Conservation (phyloP, 2,888 invertebrate genomes). For the Dromius quadrimaculatus region DNA sequence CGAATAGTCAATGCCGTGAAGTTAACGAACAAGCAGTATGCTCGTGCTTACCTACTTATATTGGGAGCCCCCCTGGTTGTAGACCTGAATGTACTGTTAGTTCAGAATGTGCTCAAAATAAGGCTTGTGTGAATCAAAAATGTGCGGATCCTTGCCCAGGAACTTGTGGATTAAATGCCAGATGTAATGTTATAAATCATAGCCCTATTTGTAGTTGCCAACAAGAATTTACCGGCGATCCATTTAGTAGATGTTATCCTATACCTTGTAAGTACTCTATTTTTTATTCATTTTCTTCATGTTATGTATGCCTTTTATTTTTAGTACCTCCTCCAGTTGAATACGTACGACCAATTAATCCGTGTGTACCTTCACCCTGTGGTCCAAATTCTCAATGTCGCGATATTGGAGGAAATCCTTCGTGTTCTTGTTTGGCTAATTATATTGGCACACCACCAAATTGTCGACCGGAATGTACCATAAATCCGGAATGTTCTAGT, state of each 20-base stretch:
- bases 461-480: conserved; percentile 70
- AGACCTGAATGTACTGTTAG: conserved; percentile 79
- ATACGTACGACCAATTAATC: conserved; percentile 56
- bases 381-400: conserved; percentile 71
- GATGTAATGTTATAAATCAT: conserved; percentile 79
- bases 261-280: conserved; percentile 52
- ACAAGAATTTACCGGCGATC: conserved; percentile 72
- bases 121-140: conserved; percentile 76
- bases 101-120: conserved; percentile 75
- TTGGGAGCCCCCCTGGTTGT: conserved; percentile 77
- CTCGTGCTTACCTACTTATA: conserved; percentile 75
- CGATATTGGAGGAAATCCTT: conserved; percentile 75
- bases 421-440: conserved; percentile 78
- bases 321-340: conserved; percentile 56
- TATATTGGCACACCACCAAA: conserved; percentile 78
- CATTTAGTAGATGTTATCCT: conserved; percentile 70
- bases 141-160: conserved; percentile 79
- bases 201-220: conserved; percentile 77
- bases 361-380: conserved; percentile 65
- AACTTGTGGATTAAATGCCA: conserved; percentile 78
- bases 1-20: conserved; percentile 81
- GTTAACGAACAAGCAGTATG: conserved; percentile 77
- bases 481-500: conserved; percentile 81
- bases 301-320: no score
- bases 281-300: conserved; percentile 35